Base-by-base conservation (phyloP, 2,888 invertebrate genomes). In the Tigriopus californicus region DNA sequence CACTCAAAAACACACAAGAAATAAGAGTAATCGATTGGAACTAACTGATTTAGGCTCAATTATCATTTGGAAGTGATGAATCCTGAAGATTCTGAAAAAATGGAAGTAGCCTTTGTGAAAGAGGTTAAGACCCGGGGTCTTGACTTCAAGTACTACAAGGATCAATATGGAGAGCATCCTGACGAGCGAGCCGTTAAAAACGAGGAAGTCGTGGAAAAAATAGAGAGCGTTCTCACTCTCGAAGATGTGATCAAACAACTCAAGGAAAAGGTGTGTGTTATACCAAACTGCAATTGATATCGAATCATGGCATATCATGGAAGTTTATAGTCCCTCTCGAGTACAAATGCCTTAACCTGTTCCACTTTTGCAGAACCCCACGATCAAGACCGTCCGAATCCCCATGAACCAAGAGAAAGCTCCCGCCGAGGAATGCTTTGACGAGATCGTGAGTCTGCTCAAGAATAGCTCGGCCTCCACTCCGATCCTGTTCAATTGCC, bases 121-220 rank as follows among this genome's bases (percentile, higher is more conserved):
- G 47, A 46, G 13, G n/a, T 58, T 25, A 51, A 58, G 49, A 58
- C 25, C 33, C 8, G 58, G 10, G 58, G 58, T 15, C 25, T 33
- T 58, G 58, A 58, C 22, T 58, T 58, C 49, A 22, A 18, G 12
- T 58, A 18, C 22, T 58, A 25, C 33, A 20, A 58, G 49, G 58
- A 58, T 24, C 58, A 58, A 40, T 58, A 47, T 15, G 58, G 58
- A 3, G 58, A 58, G 49, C 58, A 58, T 49, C 58, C 58, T 15
- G 58, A 58, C 18, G 58, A 58, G 48, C 22, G 58, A 49, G 48
- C 49, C 22, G 47, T 40, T 18, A 54, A 54, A 41, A 58, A 58
- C 44, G 58, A 49, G 15, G 33, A 58, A 40, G 6, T n/a, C n/a
- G 15, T 22, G 15, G 40, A 46, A 18, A 58, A 58, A 46, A 20